A percentile compares a stretch with the other conserved stretches of the same genome.
These are phyloP conservation scores for Percopsis transmontana DNA, from an alignment of 2,113 vertebrate genomes.

Conservation along the genomic window DNA sequence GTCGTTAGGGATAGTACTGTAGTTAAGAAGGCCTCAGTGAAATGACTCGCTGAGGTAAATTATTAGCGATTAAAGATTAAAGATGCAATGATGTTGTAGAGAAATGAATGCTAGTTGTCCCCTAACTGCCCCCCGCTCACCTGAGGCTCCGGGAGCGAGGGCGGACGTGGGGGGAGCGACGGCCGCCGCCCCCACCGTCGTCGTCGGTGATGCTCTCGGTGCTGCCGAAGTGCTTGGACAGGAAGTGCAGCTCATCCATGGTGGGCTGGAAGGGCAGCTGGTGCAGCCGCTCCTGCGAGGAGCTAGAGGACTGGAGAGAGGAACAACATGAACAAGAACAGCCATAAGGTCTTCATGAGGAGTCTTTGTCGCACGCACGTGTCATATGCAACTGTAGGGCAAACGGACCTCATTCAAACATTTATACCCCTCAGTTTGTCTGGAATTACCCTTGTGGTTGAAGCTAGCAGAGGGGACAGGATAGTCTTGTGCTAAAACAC, in stretches of 20 bases:
- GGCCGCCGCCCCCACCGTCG: slow-evolving; percentile 80
- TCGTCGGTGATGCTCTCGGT: slow-evolving; percentile 90
- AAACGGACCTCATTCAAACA: no score
- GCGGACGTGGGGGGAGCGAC: slow-evolving; percentile 83
- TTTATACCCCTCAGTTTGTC: no score
- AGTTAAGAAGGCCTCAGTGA: slow-evolving; percentile 28
- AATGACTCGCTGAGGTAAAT: no score
- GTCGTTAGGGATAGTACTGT: slow-evolving; percentile 19
- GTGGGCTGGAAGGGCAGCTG: slow-evolving; percentile 91
- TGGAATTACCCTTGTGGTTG: no score
- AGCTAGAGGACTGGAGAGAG: slow-evolving; percentile 85
- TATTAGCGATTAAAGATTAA: no score
- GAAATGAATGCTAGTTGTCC: no score
- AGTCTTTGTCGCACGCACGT: no score
- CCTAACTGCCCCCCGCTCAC: slow-evolving; percentile 64
- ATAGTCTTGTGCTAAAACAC: no score
- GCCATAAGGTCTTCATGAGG: no score
- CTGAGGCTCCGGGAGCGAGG: slow-evolving; percentile 92
- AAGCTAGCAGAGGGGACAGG: no score
- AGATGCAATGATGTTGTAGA: slow-evolving; percentile 7
- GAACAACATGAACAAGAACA: slow-evolving; percentile 2
- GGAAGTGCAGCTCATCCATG: slow-evolving; percentile 88
- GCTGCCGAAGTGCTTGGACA: slow-evolving; percentile 92
- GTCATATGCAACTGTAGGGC: no score
- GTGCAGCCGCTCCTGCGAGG: slow-evolving; percentile 91